phyloP scores from a whole-genome alignment of 2,797 vertebrate genomes.

The Poeciliopsis turneri region DNA sequence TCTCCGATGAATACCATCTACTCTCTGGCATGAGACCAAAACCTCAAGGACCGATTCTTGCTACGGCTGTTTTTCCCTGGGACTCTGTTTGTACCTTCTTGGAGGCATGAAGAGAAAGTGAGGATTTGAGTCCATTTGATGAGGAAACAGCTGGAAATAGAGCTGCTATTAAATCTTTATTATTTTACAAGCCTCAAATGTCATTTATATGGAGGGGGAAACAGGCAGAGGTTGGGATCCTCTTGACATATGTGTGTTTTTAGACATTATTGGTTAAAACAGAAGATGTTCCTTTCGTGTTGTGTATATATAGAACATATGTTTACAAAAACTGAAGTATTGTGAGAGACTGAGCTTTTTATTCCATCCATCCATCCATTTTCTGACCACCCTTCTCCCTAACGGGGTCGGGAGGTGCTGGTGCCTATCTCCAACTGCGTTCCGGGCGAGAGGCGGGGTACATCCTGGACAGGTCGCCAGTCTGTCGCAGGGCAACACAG shows the following conservation, averaged over 20 bases:
- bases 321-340: slow-evolving; percentile 36
- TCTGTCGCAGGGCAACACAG: too few relatives aligned
- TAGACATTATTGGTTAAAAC: slow-evolving; percentile 19
- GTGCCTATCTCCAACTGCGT: too few relatives aligned
- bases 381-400: too few relatives aligned
- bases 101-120: slow-evolving; percentile 11
- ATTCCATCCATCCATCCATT: too few relatives aligned
- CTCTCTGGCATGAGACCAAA: slow-evolving; percentile 85
- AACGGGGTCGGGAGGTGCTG: too few relatives aligned
- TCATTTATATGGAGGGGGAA: slow-evolving; percentile 23
- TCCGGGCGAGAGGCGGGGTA: too few relatives aligned
- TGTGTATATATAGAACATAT: slow-evolving; percentile 33
- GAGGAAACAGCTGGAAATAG: slow-evolving; percentile 17
- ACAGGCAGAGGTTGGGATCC: slow-evolving; percentile 22
- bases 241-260: slow-evolving; percentile 20
- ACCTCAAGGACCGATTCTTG: not conserved
- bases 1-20: slow-evolving; percentile 95
- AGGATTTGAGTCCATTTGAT: slow-evolving; percentile 5
- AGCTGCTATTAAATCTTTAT: slow-evolving; percentile 21
- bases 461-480: too few relatives aligned
- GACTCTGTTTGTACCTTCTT: slow-evolving; percentile 15
- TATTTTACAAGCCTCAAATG: slow-evolving; percentile 14
- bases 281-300: slow-evolving; percentile 30
- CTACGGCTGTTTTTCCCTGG: slow-evolving; percentile 7
- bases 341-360: slow-evolving; percentile 40